Evolutionary conservation across 2,113 vertebrate genomes (phyloP).

Genomic region (Gopherus evgoodei): DNA sequence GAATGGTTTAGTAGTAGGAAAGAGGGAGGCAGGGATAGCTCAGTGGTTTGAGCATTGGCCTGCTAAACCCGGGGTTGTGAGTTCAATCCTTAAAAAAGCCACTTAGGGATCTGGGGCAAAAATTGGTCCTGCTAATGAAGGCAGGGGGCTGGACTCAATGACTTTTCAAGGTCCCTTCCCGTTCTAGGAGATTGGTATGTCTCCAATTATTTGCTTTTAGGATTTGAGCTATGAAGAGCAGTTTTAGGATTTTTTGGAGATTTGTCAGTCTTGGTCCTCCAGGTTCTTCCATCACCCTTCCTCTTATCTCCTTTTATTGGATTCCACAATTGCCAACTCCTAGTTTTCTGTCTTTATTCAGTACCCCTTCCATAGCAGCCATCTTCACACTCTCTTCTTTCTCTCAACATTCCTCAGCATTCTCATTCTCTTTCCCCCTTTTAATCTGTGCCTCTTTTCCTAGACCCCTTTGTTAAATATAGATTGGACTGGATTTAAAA

Average conservation of each 20-base stretch:
- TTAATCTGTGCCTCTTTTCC: not conserved
- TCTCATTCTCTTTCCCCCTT: not conserved
- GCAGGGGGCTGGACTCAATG: no score
- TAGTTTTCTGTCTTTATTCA: not conserved
- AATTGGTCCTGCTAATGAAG: no score
- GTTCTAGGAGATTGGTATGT: no score
- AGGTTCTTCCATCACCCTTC: not conserved
- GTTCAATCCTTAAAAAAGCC: no score
- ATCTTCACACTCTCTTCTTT: not conserved
- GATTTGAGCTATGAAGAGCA: not conserved
- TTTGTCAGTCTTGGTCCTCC: not conserved
- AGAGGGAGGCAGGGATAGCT: no score
- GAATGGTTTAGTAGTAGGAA: not conserved
- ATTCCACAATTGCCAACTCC: not conserved
- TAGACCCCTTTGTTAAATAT: not conserved
- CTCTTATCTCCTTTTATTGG: not conserved
- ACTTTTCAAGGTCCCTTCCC: no score
- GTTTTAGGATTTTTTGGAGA: not conserved
- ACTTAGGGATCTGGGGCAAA: no score
- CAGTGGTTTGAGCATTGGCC: no score
- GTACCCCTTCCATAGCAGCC: not conserved
- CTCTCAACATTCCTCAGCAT: not conserved
- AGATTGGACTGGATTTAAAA: conserved; percentile 1
- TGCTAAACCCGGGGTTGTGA: no score
- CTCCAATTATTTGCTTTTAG: not conserved